These are phyloP conservation scores for Sprattus sprattus DNA, from an alignment of 2,113 vertebrate genomes.

Conservation along the genomic window DNA sequence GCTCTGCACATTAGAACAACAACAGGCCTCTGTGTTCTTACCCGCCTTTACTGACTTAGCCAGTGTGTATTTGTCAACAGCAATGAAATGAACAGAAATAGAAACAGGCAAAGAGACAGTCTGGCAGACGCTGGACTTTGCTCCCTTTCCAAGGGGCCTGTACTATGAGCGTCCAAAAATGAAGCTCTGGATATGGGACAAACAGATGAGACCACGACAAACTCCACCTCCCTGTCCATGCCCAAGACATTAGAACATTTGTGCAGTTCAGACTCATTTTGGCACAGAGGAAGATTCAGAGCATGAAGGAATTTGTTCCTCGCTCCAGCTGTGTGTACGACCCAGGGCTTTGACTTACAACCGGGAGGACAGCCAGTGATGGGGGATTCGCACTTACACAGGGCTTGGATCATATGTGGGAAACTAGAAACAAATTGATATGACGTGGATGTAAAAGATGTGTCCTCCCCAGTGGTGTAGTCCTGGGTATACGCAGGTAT, in stretches of 20 bases:
- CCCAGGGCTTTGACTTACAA: conserved; percentile 4
- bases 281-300: neutral
- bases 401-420: neutral
- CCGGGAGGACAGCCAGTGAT: neutral
- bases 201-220: neutral
- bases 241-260: neutral
- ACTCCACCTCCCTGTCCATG: neutral
- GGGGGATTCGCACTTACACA: neutral
- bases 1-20: conserved; percentile 1
- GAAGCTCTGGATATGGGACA: neutral
- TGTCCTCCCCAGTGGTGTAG: neutral
- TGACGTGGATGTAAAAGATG: neutral
- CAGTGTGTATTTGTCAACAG: conserved; percentile 22
- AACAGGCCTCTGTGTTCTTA: neutral
- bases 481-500: too few relatives aligned
- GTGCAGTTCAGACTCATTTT: neutral
- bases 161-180: neutral
- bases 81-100: conserved; percentile 32
- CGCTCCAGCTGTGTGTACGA: neutral
- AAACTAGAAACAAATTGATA: neutral
- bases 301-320: neutral
- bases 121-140: neutral
- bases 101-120: conserved; percentile 12
- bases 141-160: neutral
- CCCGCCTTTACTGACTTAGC: neutral